Percentiles rank a stretch among this genome's conserved stretches.
Conservation (phyloP, 2,797 vertebrate species). For the Schizopygopsis malacanthus region DNA sequence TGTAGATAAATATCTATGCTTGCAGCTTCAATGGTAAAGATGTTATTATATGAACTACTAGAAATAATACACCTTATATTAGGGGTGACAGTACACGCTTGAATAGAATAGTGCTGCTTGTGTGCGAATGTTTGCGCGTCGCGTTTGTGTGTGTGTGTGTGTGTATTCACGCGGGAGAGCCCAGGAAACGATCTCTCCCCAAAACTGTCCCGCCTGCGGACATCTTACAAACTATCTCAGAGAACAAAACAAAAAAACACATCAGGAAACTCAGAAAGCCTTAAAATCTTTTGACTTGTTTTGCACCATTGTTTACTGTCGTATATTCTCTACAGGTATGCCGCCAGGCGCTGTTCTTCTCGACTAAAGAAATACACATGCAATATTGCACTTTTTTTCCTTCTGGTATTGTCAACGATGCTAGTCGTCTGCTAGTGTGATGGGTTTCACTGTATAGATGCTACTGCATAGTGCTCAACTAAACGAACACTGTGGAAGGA, state of each 20-base stretch:
- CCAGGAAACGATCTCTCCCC: conserved; percentile 42
- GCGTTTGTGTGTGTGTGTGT: conserved; percentile 60
- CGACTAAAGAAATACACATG: conserved; percentile 76
- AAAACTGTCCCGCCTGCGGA: conserved; percentile 52
- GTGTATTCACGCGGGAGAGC: conserved; percentile 54
- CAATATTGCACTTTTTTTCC: conserved; percentile 82
- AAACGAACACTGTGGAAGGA: conserved; percentile 77
- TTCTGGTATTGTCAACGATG: conserved; percentile 70
- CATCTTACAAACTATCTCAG: conserved; percentile 74
- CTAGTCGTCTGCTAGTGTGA: conserved; percentile 73
- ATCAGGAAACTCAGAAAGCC: conserved; percentile 83
- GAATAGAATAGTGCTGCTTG: conserved; percentile 77
- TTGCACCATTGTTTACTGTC: conserved; percentile 81
- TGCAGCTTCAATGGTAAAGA: conserved; percentile 80
- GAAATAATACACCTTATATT: conserved; percentile 82
- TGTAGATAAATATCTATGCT: conserved; percentile 70
- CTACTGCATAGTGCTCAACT: conserved; percentile 64
- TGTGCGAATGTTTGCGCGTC: conserved; percentile 62
- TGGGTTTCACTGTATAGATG: conserved; percentile 74
- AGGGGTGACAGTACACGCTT: conserved; percentile 74
- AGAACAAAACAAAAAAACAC: conserved; percentile 68
- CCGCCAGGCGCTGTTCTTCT: conserved; percentile 53
- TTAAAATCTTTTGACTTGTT: conserved; percentile 81
- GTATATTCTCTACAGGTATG: conserved; percentile 70
- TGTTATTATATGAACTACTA: conserved; percentile 74